Evolutionary conservation across 2,888 invertebrate species (phyloP), one percentile per base, ranked within the genome.

Genomic region (Dromius quadrimaculatus): DNA sequence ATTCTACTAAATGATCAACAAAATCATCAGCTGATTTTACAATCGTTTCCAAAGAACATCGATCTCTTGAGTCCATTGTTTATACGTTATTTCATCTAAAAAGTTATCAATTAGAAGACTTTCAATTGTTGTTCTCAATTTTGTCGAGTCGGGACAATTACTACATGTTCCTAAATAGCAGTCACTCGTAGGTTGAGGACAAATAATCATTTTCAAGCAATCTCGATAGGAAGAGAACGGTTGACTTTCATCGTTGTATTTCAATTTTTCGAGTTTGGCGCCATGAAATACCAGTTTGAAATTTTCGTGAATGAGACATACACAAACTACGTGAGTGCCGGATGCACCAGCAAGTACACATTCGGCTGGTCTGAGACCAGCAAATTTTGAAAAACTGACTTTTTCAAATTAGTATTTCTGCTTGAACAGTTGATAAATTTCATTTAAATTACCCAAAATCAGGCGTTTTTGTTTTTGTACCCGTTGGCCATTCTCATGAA

Each of bases 241-340:
- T n/a, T n/a, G n/a, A n/a, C n/a, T n/a, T n/a, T n/a, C n/a, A n/a
- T n/a, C n/a, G n/a, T n/a, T n/a, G n/a, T n/a, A n/a, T n/a, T 50
- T 19, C 23, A 23, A 28, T 38, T 32, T 34, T 72, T 19, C 50
- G 28, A 72, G 19, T 5, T 62, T 43, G 8, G 19, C 62, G 11
- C 45, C 61, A 36, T 72, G 13, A 11, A 72, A 11, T 66, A 71
- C 68, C 23, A 73, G 43, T 34, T 64, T 47, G 17, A 71, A 22
- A 43, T 70, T 62, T 17, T 75, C 63, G 38, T 66, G 72, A 47
- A 66, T 65, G 36, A 28, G n/a, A 63, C 61, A 73, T 13, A 72
- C 73, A 38, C 72, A 72, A 9, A 74, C 73, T 2, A 66, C 54
- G 50, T 73, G 73, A 8, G 71, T 73, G n/a, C 72, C 72, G 8